Evolutionary conservation across 2,797 vertebrate genomes (phyloP).

Genomic region (Lacerta bilineata): DNA sequence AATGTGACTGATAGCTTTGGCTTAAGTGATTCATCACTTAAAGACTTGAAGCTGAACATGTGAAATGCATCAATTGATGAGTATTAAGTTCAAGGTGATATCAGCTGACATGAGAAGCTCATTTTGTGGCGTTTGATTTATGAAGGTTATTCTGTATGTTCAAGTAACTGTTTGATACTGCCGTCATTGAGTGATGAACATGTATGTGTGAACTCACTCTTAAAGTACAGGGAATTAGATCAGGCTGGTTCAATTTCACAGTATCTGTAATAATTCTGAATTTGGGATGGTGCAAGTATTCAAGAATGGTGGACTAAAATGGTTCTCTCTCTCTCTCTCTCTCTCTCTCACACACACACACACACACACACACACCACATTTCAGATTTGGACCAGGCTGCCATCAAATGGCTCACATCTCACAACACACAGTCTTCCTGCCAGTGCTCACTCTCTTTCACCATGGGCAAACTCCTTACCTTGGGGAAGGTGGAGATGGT

Average conservation of each 20-base stretch:
- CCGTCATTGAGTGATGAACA: neutral
- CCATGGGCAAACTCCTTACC: too few species aligned
- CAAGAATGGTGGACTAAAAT: neutral
- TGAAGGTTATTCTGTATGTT: neutral
- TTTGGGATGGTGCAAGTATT: neutral
- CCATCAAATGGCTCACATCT: neutral
- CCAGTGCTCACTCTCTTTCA: neutral
- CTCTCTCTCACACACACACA: too few species aligned
- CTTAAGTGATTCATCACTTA: neutral
- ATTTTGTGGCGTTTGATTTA: slow-evolving; percentile 1
- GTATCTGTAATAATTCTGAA: neutral
- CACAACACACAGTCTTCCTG: neutral
- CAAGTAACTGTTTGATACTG: neutral
- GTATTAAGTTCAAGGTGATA: slow-evolving; percentile 12
- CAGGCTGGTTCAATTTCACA: neutral
- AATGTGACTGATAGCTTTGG: neutral
- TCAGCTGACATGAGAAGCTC: neutral
- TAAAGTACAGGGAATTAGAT: neutral
- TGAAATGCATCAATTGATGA: neutral
- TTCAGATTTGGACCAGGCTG: neutral
- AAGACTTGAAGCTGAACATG: slow-evolving; percentile 3
- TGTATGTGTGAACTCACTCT: neutral
- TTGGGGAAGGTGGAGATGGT: neutral
- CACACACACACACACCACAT: neutral
- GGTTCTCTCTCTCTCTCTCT: neutral